A percentile compares a stretch with the other conserved stretches of the same genome.
Conservation (phyloP, 2,797 vertebrate genomes). For the Botia almorhae region DNA sequence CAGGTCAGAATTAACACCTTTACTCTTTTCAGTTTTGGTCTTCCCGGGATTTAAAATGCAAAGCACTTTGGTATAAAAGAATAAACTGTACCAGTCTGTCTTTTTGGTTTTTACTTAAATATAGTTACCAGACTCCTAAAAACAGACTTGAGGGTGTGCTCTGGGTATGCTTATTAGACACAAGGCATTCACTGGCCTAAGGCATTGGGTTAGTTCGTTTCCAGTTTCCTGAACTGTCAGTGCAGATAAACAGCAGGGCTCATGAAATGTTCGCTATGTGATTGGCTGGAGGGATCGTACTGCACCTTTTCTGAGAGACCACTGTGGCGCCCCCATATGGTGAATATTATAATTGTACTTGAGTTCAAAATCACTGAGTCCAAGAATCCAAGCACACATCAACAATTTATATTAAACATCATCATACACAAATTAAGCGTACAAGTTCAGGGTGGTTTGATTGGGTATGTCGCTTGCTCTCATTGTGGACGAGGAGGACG, state of each 20-base stretch:
- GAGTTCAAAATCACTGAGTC: background rate
- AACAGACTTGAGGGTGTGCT: background rate
- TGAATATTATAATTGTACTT: background rate
- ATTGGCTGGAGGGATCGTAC: background rate
- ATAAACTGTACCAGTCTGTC: background rate
- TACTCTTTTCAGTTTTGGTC: conserved; percentile 1
- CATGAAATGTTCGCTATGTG: background rate
- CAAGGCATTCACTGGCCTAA: conserved; percentile 31
- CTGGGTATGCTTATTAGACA: conserved; percentile 8
- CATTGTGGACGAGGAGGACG: background rate
- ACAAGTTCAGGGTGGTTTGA: background rate
- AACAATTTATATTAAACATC: background rate
- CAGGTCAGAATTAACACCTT: background rate
- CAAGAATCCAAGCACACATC: background rate
- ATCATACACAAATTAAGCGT: background rate
- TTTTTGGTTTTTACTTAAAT: background rate
- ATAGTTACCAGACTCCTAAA: background rate
- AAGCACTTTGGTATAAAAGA: background rate
- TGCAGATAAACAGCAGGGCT: background rate
- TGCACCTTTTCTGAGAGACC: background rate
- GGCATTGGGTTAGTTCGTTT: conserved; percentile 9
- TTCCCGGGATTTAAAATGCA: background rate
- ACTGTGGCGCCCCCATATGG: conserved; percentile 1
- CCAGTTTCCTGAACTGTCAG: background rate
- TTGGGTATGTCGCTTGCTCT: background rate